Conservation (phyloP, 2,888 invertebrate species). For the Lucinisca nassula region DNA sequence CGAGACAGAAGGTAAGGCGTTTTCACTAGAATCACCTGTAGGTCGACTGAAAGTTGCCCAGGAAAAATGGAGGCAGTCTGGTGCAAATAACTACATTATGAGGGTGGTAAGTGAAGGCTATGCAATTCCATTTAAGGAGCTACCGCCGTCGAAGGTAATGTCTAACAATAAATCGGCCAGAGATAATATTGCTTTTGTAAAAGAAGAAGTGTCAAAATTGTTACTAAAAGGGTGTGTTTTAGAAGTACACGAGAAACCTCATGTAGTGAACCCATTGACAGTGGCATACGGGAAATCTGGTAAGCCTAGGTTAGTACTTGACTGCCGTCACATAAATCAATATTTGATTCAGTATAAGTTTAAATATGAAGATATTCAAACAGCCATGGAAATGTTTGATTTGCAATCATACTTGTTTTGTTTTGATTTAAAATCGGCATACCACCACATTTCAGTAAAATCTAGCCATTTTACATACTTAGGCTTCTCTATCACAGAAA, state of each 20-base stretch:
- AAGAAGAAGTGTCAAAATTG: neutral
- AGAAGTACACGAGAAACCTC: neutral
- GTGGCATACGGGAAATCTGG: neutral
- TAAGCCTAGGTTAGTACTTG: neutral
- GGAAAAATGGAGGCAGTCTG: neutral
- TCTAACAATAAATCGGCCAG: neutral
- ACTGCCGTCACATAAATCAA: neutral
- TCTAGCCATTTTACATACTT: neutral
- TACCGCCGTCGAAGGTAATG: neutral
- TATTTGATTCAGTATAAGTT: neutral
- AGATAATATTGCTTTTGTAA: neutral
- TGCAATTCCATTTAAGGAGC: neutral
- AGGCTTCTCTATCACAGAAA: neutral
- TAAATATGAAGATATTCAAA: neutral
- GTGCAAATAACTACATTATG: neutral
- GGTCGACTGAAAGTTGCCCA: neutral
- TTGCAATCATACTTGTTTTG: neutral
- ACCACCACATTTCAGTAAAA: neutral
- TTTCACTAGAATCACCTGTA: neutral
- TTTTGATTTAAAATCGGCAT: neutral
- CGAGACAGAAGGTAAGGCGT: neutral
- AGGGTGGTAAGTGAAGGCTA: neutral
- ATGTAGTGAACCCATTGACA: neutral
- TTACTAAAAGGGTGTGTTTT: neutral
- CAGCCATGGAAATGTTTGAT: neutral